Evolutionary conservation across 2,113 vertebrate species (phyloP).

Genomic region (Prinia subflava): DNA sequence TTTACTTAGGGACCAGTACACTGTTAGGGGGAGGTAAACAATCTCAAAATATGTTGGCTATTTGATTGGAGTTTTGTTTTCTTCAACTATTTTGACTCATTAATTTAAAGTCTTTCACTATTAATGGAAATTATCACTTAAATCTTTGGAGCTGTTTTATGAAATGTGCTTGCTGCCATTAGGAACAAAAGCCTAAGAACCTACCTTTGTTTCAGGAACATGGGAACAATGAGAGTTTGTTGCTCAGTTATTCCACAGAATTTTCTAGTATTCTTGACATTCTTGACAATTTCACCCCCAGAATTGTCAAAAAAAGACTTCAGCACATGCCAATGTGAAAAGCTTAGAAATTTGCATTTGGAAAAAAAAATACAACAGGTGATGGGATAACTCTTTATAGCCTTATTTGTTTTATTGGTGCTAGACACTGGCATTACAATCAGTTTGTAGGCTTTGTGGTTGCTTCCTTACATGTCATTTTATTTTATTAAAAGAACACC

Average conservation of each 20-base stretch:
- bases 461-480: neutral
- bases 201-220: neutral
- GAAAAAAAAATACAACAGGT: neutral
- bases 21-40: neutral
- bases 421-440: neutral
- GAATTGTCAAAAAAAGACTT: neutral
- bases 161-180: neutral
- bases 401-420: neutral
- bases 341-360: neutral
- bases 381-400: neutral
- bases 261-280: neutral
- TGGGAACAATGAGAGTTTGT: neutral
- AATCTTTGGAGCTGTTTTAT: neutral
- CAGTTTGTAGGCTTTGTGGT: neutral
- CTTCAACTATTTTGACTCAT: neutral
- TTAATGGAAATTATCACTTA: neutral
- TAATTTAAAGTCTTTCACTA: neutral
- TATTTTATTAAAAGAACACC: neutral
- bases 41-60: neutral
- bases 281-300: neutral
- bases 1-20: neutral
- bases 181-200: neutral
- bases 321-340: neutral
- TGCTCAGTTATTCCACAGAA: neutral
- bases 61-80: neutral